Evolutionary conservation across 2,113 vertebrate genomes (phyloP), one percentile per base, ranked within the genome.

Genomic region (Dissostichus mawsoni): DNA sequence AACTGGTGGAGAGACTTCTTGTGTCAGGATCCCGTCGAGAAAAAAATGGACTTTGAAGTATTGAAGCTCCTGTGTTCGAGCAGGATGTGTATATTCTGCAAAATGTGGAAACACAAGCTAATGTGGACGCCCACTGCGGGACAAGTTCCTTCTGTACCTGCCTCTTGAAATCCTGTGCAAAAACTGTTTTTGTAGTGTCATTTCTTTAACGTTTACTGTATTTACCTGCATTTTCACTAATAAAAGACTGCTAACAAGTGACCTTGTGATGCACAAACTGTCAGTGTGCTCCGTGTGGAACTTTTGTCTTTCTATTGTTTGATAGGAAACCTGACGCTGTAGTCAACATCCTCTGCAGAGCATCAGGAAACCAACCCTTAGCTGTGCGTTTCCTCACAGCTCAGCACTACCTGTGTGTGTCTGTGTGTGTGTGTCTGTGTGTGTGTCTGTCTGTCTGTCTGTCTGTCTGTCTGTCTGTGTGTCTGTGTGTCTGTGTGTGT

Each of bases 301-400:
- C 66, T 59, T 48, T 74, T 48, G 66, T 56, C 56, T 56, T 52
- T 41, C 44, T 67, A 87, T 86, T 91, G 87, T 88, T 83, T 80
- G 61, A 89, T 86, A 86, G 90, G 89, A 89, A 92, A 87, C 65
- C 59, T 76, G 75, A 83, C 66, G 6, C 50, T 75, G 75, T 61
- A 11, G 80, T 90, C 84, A 80, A 87, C 92, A 91, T 92, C 90
- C 89, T 92, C 77, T 87, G 9, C 0, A 48, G 78, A 81, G 23
- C 86, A 73, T 87, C 77, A 86, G 89, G 85, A 92, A 90, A 83
- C 69, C 74, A 59, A 71, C 77, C 74, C 87, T 82, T 12, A 61
- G 81, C 79, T 70, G 64, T 59, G 56, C 41, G 56, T 84, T 81
- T 89, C 83, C 83, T 77, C 73, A 41, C 9, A 41, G 74, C 79